Conservation (phyloP, 2,888 invertebrate species). For the Hydraecia micacea region DNA sequence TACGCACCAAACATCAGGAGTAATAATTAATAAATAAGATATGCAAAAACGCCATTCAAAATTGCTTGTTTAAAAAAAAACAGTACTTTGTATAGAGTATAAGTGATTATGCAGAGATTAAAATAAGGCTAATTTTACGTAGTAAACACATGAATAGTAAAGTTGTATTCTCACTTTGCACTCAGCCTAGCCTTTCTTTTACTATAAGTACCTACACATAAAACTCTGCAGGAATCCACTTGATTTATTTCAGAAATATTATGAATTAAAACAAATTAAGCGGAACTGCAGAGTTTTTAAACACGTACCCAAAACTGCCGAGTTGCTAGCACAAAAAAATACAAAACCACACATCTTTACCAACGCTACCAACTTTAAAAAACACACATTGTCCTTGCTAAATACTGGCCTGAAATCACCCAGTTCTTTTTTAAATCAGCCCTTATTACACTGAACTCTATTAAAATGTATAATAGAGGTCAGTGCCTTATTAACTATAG, state of each 20-base stretch:
- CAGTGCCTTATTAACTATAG: background rate
- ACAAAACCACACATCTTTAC: constrained; percentile 18
- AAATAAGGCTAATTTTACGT: constrained; percentile 48
- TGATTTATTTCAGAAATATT: background rate
- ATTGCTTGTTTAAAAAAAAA: constrained; percentile 7
- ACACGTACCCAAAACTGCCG: background rate
- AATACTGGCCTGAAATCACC: constrained; percentile 2
- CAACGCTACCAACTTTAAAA: constrained; percentile 52
- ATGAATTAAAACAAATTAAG: background rate
- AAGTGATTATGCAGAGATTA: constrained; percentile 40
- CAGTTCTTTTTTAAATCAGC: background rate
- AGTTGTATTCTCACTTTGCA: constrained; percentile 10
- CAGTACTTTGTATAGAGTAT: constrained; percentile 1
- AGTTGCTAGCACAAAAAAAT: constrained; percentile 33
- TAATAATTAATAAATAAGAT: background rate
- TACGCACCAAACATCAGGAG: too few species aligned
- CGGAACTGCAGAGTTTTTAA: constrained; percentile 35
- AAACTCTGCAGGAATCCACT: constrained; percentile 44
- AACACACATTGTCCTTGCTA: constrained; percentile 19
- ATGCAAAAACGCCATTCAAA: background rate
- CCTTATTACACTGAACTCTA: background rate
- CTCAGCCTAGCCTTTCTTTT: constrained; percentile 7
- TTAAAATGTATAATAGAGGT: too few species aligned
- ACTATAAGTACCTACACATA: background rate
- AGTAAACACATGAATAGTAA: constrained; percentile 14